Base-by-base conservation (phyloP, 1,140 invertebrate species). In the Goniozus legneri region DNA sequence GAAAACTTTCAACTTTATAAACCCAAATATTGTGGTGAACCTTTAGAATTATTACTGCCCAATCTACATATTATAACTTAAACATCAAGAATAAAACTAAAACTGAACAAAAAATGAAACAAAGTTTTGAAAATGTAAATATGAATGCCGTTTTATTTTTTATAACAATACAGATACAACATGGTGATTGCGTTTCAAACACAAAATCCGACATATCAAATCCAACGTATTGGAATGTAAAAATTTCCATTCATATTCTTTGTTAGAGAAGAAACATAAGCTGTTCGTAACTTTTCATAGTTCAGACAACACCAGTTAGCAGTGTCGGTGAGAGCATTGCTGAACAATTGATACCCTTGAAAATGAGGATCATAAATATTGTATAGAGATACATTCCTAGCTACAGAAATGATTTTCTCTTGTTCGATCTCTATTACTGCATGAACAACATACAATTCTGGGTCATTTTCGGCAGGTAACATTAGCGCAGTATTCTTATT, bases 141-240 rank as follows among this genome's bases (percentile, higher is more conserved):
- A n/a, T n/a, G n/a, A n/a, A n/a, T n/a, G n/a, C n/a, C n/a, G n/a
- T n/a, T n/a, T n/a, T n/a, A n/a, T n/a, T n/a, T n/a, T n/a, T n/a
- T n/a, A n/a, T n/a, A n/a, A n/a, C n/a, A n/a, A n/a, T n/a, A n/a
- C n/a, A n/a, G n/a, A n/a, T n/a, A n/a, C n/a, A n/a, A n/a, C n/a
- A n/a, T n/a, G n/a, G n/a, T n/a, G n/a, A n/a, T n/a, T n/a, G n/a
- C n/a, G n/a, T n/a, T n/a, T n/a, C n/a, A n/a, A n/a, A n/a, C n/a
- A n/a, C n/a, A n/a, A n/a, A n/a, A n/a, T n/a, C n/a, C n/a, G n/a
- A n/a, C n/a, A n/a, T n/a, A n/a, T 39, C 20, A 39, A 12, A 39
- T 18, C 37, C 37, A 39, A 18, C 37, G 37, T 19, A 18, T 39
- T 20, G 37, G 16, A 20, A 39, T 39, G 16, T 39, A 39, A 13